Percentiles rank a stretch among this genome's conserved stretches.
These are phyloP conservation scores for Poecilia gillii DNA, from an alignment of 2,797 vertebrate species.

Conservation along the genomic window DNA sequence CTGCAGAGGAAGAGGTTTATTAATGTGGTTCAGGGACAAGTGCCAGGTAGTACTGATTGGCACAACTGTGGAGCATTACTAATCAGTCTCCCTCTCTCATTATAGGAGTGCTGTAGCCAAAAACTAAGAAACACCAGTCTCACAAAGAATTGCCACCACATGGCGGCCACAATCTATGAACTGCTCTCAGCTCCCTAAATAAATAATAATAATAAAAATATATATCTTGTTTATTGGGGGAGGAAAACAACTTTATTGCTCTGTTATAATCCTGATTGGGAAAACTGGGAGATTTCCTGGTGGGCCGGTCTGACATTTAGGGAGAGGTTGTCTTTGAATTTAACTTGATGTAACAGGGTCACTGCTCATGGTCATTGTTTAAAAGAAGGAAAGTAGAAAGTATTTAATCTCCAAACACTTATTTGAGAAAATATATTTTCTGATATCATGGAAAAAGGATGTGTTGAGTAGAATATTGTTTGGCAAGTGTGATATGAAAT, in stretches of 20 bases:
- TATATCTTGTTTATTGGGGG: not conserved
- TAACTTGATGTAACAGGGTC: too few species aligned
- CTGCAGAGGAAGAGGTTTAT: slow-evolving; percentile 1
- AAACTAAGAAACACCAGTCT: not conserved
- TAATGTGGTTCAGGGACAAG: slow-evolving; percentile 5
- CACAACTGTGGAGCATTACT: slow-evolving; percentile 7
- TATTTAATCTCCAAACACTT: too few species aligned
- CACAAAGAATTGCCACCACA: not conserved
- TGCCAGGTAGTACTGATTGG: slow-evolving; percentile 8
- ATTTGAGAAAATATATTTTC: too few species aligned
- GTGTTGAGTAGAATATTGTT: too few species aligned
- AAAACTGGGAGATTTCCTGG: too few species aligned
- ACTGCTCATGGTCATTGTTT: too few species aligned
- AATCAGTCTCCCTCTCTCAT: slow-evolving; percentile 15
- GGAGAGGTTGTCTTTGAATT: too few species aligned
- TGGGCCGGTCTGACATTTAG: too few species aligned
- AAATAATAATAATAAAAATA: not conserved
- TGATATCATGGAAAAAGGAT: too few species aligned
- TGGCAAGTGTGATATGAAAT: too few species aligned
- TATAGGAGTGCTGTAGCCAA: not conserved
- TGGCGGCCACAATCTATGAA: not conserved
- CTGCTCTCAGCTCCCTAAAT: not conserved
- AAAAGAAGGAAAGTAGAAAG: too few species aligned
- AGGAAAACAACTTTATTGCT: not conserved
- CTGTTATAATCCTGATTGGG: not conserved